Percentiles rank a stretch among this genome's conserved stretches.
Evolutionary conservation across 2,113 vertebrate genomes (phyloP).

Genomic region (Hyperopisus bebe): DNA sequence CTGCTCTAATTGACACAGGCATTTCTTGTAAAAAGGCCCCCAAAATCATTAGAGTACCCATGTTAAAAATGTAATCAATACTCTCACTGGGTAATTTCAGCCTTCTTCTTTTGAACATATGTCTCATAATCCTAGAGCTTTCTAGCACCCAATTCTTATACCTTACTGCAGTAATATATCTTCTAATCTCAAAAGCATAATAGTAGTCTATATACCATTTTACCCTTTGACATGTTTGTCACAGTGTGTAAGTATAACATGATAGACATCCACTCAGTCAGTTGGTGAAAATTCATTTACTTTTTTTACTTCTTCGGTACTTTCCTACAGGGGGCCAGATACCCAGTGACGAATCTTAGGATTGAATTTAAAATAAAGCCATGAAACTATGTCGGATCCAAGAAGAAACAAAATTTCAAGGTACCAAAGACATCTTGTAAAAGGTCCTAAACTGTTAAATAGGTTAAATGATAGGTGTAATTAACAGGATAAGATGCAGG

Average conservation of each 20-base stretch:
- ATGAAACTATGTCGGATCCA: slow-evolving; percentile 46
- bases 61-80: background rate
- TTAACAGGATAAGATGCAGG: background rate
- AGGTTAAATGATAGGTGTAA: background rate
- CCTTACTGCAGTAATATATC: background rate
- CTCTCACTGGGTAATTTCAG: background rate
- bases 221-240: slow-evolving; percentile 80
- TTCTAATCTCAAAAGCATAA: background rate
- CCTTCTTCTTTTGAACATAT: background rate
- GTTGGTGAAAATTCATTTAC: slow-evolving; percentile 45
- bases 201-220: slow-evolving; percentile 46
- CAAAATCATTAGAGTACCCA: background rate
- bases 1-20: background rate
- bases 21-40: background rate
- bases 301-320: slow-evolving; percentile 91
- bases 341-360: slow-evolving; percentile 91
- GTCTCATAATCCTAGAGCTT: background rate
- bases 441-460: background rate
- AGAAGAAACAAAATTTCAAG: background rate
- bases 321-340: slow-evolving; percentile 90
- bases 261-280: background rate
- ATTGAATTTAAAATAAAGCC: slow-evolving; percentile 96
- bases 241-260: background rate
- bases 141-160: background rate
- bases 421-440: background rate